Evolutionary conservation across 2,113 vertebrate genomes (phyloP), one percentile per base, ranked within the genome.

Genomic region (Thinocorus orbignyianus): DNA sequence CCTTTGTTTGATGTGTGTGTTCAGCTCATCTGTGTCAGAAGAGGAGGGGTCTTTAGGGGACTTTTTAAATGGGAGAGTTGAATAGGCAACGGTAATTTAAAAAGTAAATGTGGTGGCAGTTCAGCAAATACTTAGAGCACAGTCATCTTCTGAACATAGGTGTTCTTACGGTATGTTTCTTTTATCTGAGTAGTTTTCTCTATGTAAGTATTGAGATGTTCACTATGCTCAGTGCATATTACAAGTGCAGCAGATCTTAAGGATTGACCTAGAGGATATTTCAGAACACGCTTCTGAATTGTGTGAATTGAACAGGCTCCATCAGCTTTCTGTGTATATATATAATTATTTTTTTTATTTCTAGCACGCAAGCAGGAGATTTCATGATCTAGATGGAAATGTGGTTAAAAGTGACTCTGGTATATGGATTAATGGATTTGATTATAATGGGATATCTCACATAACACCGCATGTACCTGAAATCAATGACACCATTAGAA

Each of bases 351-450:
- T 74, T 79, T 86, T 26, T 77, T 52, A 42, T 37, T 95, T 85
- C 58, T 90, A 99, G 99, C 99, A 99, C 33, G 96, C 97, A 0
- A 98, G 97, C 9, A 98, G 99, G 93, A 98, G 98, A 33, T 99
- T 99, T 96, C 98, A 99, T 94, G 98, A 97, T 42, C 90, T 99
- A 85, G 97, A 98, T 74, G 99, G 99, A 61, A 98, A 98, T 26
- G 89, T 99, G 93, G 96, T 98, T 95, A 98, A 98, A 95, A 97
- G 58, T 51, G 99, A 99, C 97, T 99, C 99, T 14, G 99, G 99
- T 48, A 98, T 99, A 81, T 99, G 99, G 99, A 98, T 99, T 90
- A 99, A 99, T 98, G 99, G 98, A 66, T 99, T 99, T 86, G 99
- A 99, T 97, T 99, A 99, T 95, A 99, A 98, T 7, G 99, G 98